Percentiles rank a stretch among this genome's conserved stretches.
phyloP scores from a whole-genome alignment of 2,888 invertebrate genomes.

The Pimpla rufipes region DNA sequence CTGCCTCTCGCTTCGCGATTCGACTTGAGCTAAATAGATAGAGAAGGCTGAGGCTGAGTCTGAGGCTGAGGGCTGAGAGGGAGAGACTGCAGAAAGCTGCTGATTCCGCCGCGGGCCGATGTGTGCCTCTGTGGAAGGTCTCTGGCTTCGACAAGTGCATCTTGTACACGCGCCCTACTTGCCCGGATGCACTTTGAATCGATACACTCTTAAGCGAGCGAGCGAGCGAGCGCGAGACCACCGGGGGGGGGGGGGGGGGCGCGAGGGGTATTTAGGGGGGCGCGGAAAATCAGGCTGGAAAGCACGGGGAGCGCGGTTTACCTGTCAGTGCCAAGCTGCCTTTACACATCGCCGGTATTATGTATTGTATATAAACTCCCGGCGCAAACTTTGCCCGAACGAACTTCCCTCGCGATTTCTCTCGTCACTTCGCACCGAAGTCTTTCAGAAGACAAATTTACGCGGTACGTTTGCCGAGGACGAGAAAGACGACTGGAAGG shows the following conservation, averaged over 20 bases:
- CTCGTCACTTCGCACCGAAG: background rate
- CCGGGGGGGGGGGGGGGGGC: constrained; percentile 31
- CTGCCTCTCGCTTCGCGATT: constrained; percentile 23
- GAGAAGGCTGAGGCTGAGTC: background rate
- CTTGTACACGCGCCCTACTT: constrained; percentile 68
- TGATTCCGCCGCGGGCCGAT: constrained; percentile 39
- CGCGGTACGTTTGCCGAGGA: too few species aligned
- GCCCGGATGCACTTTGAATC: constrained; percentile 66
- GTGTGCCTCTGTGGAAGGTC: constrained; percentile 22
- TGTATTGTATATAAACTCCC: constrained; percentile 13
- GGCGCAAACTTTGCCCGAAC: background rate
- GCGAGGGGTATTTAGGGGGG: constrained; percentile 9
- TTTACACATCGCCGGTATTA: background rate
- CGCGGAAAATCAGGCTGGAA: constrained; percentile 5
- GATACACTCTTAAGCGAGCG: constrained; percentile 62
- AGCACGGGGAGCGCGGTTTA: constrained; percentile 29
- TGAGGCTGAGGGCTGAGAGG: background rate
- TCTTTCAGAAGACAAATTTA: too few species aligned
- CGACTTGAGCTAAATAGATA: constrained; percentile 32
- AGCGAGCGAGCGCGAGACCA: background rate
- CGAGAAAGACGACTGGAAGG: background rate
- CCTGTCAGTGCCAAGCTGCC: constrained; percentile 38
- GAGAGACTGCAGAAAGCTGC: constrained; percentile 8
- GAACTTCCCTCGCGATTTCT: background rate
- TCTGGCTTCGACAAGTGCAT: constrained; percentile 69